Evolutionary conservation across 2,888 invertebrate genomes (phyloP), one percentile per base, ranked within the genome.

Genomic region (Netelia inedita): DNA sequence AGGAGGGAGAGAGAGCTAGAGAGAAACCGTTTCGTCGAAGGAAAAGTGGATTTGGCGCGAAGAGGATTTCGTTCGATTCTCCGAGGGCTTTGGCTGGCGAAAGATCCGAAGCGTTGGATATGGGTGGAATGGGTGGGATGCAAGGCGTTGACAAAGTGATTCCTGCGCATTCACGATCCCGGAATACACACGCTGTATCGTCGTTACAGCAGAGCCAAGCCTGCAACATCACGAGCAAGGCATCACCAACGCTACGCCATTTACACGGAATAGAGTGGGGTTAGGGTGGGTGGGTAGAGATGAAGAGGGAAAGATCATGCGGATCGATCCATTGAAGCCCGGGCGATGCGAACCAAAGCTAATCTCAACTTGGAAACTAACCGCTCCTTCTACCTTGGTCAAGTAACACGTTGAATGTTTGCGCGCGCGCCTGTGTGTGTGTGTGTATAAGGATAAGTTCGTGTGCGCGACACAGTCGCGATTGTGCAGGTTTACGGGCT

Each of bases 11-110:
- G 53, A 23, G 28, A 28, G 28, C 3, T 3, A 28, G 28, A 28
- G 28, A 28, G 28, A 28, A 28, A 28, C 28, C 28, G 28, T 28
- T 28, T 28, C 43, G 65, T 72, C 50, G 75, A 59, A 41, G 82
- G 61, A 87, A 89, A 87, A 87, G 86, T 88, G 86, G 87, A 88
- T 88, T 87, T 86, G 86, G 63, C 76, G 81, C 76, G 75, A 28
- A 28, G 86, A 88, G 87, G 87, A 88, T 89, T 85, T 85, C 85
- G 79, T 81, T 80, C 76, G 84, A 85, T 73, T 72, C 75, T 80
- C 73, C 81, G 73, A 85, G 66, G 79, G 78, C 68, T 74, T 83
- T 78, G 57, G 59, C n/a, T 16, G 50, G 28, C 59, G 43, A 71
- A n/a, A 63, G 78, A 68, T 53, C 28, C 19, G 21, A 73, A 14